Percentiles rank a stretch among this genome's conserved stretches.
phyloP scores from a whole-genome alignment of 2,888 invertebrate species.

The Pelosia muscerda region DNA sequence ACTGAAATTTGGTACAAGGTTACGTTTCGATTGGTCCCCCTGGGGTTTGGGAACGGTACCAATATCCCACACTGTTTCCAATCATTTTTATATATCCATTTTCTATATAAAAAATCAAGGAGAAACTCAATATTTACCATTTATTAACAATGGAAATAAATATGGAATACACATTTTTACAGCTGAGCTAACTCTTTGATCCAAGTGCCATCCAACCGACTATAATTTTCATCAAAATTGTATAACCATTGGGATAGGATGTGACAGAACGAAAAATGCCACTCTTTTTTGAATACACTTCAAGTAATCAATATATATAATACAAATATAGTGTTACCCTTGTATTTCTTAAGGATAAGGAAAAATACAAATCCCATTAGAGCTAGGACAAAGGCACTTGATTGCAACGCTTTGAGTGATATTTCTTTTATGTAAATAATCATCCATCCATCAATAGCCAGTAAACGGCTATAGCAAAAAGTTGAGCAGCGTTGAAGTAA shows the following conservation, averaged over 20 bases:
- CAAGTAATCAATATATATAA: neutral
- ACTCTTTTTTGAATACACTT: constrained; percentile 22
- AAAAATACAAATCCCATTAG: constrained; percentile 16
- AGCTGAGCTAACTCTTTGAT: constrained; percentile 31
- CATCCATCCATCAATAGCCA: constrained; percentile 17
- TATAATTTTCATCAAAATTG: constrained; percentile 28
- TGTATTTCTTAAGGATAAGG: constrained; percentile 13
- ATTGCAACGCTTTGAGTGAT: constrained; percentile 24
- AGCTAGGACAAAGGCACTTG: constrained; percentile 14
- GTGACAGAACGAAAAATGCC: constrained; percentile 20
- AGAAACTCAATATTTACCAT: neutral
- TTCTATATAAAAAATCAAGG: too few species aligned
- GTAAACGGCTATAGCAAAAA: constrained; percentile 14
- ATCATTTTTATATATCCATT: too few species aligned
- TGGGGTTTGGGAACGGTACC: too few species aligned
- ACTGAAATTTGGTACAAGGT: too few species aligned
- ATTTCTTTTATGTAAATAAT: constrained; percentile 22
- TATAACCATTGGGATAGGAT: constrained; percentile 18
- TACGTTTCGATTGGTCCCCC: too few species aligned
- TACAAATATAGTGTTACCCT: constrained; percentile 19
- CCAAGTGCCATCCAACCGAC: constrained; percentile 23
- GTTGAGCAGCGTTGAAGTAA: neutral
- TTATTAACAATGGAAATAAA: constrained; percentile 2
- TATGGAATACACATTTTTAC: constrained; percentile 13
- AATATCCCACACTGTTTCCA: too few species aligned